A percentile compares a stretch with the other conserved stretches of the same genome.
phyloP scores from a whole-genome alignment of 2,888 invertebrate species.

The Tetragnatha montana region DNA sequence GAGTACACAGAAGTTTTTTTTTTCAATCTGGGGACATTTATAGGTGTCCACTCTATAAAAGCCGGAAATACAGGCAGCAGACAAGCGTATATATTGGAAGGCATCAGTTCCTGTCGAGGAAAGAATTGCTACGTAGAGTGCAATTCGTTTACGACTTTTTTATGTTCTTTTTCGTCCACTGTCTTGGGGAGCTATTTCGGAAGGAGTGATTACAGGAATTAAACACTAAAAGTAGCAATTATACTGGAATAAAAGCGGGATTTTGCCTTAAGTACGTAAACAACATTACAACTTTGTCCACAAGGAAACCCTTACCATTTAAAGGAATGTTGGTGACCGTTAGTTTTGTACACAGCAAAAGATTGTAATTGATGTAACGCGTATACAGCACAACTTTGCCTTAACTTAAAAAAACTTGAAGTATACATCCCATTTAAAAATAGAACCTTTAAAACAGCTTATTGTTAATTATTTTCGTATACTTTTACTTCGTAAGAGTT shows the following conservation, averaged over 20 bases:
- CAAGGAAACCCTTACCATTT: no score
- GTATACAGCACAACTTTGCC: no score
- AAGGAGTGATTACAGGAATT: constrained; percentile 50
- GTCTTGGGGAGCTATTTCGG: constrained; percentile 27
- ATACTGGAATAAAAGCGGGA: constrained; percentile 5
- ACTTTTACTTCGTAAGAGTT: no score
- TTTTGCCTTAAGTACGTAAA: background rate
- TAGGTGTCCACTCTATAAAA: background rate
- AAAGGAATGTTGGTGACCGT: no score
- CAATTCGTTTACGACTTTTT: background rate
- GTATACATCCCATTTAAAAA: no score
- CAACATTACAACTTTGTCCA: background rate
- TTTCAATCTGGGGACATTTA: background rate
- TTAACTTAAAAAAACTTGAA: no score
- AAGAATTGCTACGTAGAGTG: background rate
- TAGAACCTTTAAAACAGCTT: no score
- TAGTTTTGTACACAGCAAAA: no score
- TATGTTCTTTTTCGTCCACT: background rate
- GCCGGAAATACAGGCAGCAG: background rate
- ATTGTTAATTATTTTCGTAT: no score
- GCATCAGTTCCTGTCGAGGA: background rate
- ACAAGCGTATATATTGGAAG: background rate
- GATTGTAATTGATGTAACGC: no score
- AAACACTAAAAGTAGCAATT: constrained; percentile 32
- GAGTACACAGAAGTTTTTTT: background rate